Percentiles rank a stretch among this genome's conserved stretches.
These are phyloP conservation scores for Mythimna vitellina DNA, from an alignment of 2,888 invertebrate genomes.

Conservation along the genomic window DNA sequence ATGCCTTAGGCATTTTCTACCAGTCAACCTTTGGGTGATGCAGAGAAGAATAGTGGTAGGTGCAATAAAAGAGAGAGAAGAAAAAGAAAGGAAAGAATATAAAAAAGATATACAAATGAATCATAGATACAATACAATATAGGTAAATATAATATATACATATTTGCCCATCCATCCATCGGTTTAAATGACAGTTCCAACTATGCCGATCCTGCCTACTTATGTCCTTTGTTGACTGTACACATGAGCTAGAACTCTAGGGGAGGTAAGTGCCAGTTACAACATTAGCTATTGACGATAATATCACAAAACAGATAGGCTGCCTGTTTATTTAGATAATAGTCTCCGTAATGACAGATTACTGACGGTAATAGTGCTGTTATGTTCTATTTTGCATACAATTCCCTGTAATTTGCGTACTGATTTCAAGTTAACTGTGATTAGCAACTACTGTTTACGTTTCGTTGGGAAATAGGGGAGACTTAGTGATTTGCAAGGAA, in stretches of 20 bases:
- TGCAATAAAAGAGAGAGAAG: too few species aligned
- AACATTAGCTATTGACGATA: constrained; percentile 21
- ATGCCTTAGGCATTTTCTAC: too few species aligned
- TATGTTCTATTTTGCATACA: constrained; percentile 52
- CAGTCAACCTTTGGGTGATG: too few species aligned
- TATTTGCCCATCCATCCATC: too few species aligned
- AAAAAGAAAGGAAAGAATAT: too few species aligned
- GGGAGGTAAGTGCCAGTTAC: constrained; percentile 17
- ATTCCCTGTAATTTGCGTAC: constrained; percentile 45
- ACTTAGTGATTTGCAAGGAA: not conserved
- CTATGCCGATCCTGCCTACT: too few species aligned
- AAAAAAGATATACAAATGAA: too few species aligned
- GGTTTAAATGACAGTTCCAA: too few species aligned
- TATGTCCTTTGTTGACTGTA: too few species aligned
- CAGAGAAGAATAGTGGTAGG: too few species aligned
- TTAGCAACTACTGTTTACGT: not conserved
- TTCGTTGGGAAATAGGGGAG: not conserved
- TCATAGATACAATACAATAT: too few species aligned
- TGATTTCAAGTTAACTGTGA: constrained; percentile 3
- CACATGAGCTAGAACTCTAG: not conserved
- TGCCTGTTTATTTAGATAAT: constrained; percentile 46
- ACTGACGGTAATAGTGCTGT: constrained; percentile 33
- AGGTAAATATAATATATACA: too few species aligned
- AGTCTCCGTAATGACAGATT: constrained; percentile 49
- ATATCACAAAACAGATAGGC: constrained; percentile 31